Base-by-base conservation (phyloP, 2,797 vertebrate species). In the Apogon hyalosoma region DNA sequence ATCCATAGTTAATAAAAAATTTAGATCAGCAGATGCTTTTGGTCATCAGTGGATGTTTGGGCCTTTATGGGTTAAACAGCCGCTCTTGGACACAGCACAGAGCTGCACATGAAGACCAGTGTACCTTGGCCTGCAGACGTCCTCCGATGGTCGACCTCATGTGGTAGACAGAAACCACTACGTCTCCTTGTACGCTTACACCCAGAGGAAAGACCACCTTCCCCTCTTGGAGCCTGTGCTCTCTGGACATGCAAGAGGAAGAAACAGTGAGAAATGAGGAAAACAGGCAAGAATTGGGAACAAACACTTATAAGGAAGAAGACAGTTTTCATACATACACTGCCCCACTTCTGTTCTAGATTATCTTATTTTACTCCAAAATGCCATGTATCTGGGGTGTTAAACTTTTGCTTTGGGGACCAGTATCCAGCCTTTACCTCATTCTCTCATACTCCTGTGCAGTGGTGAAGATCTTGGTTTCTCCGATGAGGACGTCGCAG, bases 81-180 rank as follows among this genome's bases (percentile, higher is more conserved):
- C 6, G 24, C 24, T 28, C 7, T n/a, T 43, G 13, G n/a, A 54
- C 12, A 7, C 14, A 55, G 5, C 13, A 9, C 1, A n/a, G 9
- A 71, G 19, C 15, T 18, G 59, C 1, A 46, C 0, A 33, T 33
- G n/a, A n/a, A n/a, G 12, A 50, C 24, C 12, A 7, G 14, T 7
- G n/a, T 94, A 99, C 98, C 95, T 99, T 99, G 72, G 98, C 97
- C 85, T 99, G 98, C 66, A 99, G 95, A 56, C 97, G 95, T 87
- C 97, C 97, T 59, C 97, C 97, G 0, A 98, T 97, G 78, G 97
- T 98, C 0, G 97, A 99, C 83, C 98, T 95, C 96, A 98, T 96
- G 74, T 99, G 98, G 76, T 95, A 98, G 79, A 98, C 93, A 6
- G 96, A 96, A 65, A 99, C 92, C 8, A 98, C 93, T 3, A 99